These are phyloP conservation scores for Synergus umbraculus DNA, from an alignment of 2,888 invertebrate species.

Conservation along the genomic window DNA sequence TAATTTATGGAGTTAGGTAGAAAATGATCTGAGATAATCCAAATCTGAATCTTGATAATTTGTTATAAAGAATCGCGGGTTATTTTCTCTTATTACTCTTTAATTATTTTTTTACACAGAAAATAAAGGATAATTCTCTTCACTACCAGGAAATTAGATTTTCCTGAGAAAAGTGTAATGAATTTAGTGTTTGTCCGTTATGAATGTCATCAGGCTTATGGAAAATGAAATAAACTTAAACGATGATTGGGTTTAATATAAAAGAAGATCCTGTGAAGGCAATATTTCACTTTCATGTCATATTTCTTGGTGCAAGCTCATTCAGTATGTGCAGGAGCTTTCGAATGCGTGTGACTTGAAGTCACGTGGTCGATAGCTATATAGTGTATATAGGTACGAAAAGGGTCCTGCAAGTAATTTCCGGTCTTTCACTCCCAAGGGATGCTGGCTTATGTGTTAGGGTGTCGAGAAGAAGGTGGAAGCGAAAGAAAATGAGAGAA, in stretches of 20 bases:
- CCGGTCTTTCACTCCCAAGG: constrained; percentile 9
- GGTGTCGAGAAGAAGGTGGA: background rate
- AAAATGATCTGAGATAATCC: no score
- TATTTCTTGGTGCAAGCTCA: constrained; percentile 2
- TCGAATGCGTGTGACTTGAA: background rate
- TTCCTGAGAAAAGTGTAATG: background rate
- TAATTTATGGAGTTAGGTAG: no score
- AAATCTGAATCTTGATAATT: no score
- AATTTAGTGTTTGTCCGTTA: background rate
- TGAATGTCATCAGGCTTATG: background rate
- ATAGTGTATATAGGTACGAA: background rate
- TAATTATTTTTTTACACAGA: background rate
- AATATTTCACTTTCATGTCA: constrained; percentile 1
- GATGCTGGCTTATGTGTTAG: constrained; percentile 13
- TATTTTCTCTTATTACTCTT: background rate
- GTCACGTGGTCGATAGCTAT: background rate
- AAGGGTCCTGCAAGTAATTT: constrained; percentile 31
- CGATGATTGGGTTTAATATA: constrained; percentile 5
- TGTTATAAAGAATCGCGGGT: no score
- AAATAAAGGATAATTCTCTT: background rate
- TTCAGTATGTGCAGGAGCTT: background rate
- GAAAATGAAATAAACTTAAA: background rate
- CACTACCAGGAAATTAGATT: background rate
- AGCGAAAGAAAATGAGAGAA: background rate
- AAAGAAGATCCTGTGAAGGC: background rate